Evolutionary conservation across 2,888 invertebrate species (phyloP).

Genomic region (Baronia brevicornis): DNA sequence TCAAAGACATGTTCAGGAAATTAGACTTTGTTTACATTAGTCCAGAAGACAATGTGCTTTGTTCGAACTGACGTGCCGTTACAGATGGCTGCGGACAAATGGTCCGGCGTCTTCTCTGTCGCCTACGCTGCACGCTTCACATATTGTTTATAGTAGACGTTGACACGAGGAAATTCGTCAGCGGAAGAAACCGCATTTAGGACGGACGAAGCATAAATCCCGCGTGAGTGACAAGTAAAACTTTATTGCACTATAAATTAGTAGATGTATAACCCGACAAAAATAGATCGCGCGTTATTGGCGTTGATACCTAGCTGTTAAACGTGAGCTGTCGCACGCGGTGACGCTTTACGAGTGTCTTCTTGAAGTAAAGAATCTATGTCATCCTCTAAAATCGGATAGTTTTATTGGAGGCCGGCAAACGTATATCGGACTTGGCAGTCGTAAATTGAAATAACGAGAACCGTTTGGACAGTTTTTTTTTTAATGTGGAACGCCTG

Average conservation of each 20-base stretch:
- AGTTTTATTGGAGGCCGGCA: slow-evolving; percentile 10
- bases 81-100: slow-evolving; percentile 55
- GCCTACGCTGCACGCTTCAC: slow-evolving; percentile 40
- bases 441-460: slow-evolving; percentile 9
- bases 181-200: slow-evolving; percentile 71
- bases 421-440: slow-evolving; percentile 7
- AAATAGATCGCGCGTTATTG: slow-evolving; percentile 57
- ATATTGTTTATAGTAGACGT: slow-evolving; percentile 52
- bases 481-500: too few species aligned
- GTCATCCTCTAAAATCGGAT: slow-evolving; percentile 16
- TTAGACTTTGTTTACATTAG: slow-evolving; percentile 65
- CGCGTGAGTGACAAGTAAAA: slow-evolving; percentile 69
- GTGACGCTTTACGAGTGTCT: slow-evolving; percentile 43
- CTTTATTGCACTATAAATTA: slow-evolving; percentile 70
- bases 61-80: slow-evolving; percentile 42
- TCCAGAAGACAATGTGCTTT: slow-evolving; percentile 64
- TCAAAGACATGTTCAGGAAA: slow-evolving; percentile 59
- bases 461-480: too few species aligned
- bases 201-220: slow-evolving; percentile 64
- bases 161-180: slow-evolving; percentile 69
- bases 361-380: slow-evolving; percentile 22
- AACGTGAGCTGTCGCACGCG: slow-evolving; percentile 61
- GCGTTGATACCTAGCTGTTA: slow-evolving; percentile 54
- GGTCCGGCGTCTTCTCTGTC: slow-evolving; percentile 50
- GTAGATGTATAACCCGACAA: slow-evolving; percentile 55